Conservation (phyloP, 2,888 invertebrate genomes). For the Brachylomia viminalis region DNA sequence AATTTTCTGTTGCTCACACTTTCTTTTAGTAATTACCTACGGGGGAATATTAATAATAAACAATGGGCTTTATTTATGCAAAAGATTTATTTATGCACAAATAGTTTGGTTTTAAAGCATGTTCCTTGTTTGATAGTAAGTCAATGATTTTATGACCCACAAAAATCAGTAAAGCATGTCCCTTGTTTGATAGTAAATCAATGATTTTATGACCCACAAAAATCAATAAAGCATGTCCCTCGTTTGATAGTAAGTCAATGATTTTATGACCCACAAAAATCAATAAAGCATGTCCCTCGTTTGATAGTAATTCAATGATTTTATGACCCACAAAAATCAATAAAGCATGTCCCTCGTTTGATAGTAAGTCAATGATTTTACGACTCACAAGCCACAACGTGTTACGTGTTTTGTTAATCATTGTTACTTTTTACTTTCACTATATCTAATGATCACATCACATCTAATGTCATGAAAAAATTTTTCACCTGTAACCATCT, state of each 20-base stretch:
- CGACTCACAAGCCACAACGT: too few species aligned
- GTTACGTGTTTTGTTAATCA: too few species aligned
- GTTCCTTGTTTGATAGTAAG: not conserved
- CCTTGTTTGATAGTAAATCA: too few species aligned
- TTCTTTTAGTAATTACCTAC: conserved; percentile 27
- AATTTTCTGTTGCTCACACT: conserved; percentile 14
- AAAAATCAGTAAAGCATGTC: too few species aligned
- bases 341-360: not conserved
- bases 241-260: not conserved
- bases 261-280: not conserved
- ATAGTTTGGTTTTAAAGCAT: not conserved
- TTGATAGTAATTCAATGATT: not conserved
- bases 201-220: too few species aligned
- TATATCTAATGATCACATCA: not conserved
- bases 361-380: not conserved
- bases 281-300: not conserved
- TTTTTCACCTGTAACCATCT: too few species aligned
- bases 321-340: too few species aligned
- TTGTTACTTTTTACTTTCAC: too few species aligned
- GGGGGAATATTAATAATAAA: not conserved
- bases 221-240: not conserved
- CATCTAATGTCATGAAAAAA: not conserved
- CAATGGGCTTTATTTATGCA: not conserved
- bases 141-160: not conserved
- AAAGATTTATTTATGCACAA: not conserved